Evolutionary conservation across 1,140 invertebrate genomes (phyloP).

Genomic region (Eurytemora carolleeae): DNA sequence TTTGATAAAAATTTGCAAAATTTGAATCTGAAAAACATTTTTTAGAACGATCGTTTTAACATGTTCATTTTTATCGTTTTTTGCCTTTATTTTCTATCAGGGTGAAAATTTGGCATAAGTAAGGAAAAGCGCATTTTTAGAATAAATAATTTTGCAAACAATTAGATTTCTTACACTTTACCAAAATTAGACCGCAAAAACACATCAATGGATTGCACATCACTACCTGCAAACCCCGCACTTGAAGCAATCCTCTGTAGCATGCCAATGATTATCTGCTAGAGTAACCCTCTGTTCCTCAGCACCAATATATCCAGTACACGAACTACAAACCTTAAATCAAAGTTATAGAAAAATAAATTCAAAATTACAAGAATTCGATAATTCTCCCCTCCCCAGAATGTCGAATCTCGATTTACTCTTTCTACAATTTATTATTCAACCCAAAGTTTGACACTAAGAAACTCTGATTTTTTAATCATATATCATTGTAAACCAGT

Average conservation of each 20-base stretch:
- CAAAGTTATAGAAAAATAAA: not conserved
- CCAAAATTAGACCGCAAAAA: too few relatives aligned
- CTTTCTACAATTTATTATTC: too few relatives aligned
- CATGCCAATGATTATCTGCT: conserved; percentile 54
- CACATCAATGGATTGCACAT: not conserved
- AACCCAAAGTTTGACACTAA: not conserved
- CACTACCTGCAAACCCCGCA: conserved; percentile 38
- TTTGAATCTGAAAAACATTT: too few relatives aligned
- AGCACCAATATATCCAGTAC: conserved; percentile 45
- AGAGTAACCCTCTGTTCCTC: conserved; percentile 49
- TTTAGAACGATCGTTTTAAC: too few relatives aligned
- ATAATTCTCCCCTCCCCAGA: not conserved
- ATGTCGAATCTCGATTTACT: not conserved
- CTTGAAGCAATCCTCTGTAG: conserved; percentile 46
- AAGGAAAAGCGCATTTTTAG: too few relatives aligned
- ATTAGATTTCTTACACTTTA: too few relatives aligned
- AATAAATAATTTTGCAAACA: too few relatives aligned
- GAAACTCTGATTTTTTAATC: not conserved
- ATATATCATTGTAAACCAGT: too few relatives aligned
- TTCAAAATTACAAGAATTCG: not conserved
- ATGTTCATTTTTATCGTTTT: too few relatives aligned
- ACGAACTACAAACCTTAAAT: conserved; percentile 43
- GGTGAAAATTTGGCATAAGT: not conserved
- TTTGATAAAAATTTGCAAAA: too few relatives aligned
- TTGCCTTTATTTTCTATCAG: not conserved